phyloP scores from a whole-genome alignment of 1,140 invertebrate species.

The Polypedilum vanderplanki region DNA sequence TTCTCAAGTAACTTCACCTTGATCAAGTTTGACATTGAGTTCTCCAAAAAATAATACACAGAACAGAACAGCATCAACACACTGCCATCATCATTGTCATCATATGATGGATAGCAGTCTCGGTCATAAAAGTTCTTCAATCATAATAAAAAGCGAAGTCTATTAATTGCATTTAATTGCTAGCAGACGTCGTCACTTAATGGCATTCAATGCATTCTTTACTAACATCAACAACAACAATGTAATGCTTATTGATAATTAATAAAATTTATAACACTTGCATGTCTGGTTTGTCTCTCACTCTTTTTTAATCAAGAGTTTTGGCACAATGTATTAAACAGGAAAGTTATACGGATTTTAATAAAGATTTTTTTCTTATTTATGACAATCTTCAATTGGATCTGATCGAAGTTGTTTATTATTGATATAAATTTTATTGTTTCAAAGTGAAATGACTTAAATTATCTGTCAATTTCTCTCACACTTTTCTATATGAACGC shows the following conservation, averaged over 20 bases:
- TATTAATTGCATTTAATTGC: conserved; percentile 14
- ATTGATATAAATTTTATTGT: too few species aligned
- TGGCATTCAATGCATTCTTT: neutral
- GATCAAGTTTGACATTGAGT: too few species aligned
- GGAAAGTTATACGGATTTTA: neutral
- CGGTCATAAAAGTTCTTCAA: neutral
- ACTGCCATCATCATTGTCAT: too few species aligned
- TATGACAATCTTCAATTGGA: too few species aligned
- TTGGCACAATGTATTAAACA: neutral
- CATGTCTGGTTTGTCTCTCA: neutral
- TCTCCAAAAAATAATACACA: too few species aligned
- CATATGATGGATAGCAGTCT: neutral
- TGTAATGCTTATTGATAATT: neutral
- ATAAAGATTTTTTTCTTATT: too few species aligned
- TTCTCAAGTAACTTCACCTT: too few species aligned
- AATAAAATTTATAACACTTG: neutral
- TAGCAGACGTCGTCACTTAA: conserved; percentile 4
- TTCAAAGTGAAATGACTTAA: too few species aligned
- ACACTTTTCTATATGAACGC: too few species aligned
- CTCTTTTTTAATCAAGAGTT: neutral
- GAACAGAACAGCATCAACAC: too few species aligned
- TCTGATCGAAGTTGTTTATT: too few species aligned
- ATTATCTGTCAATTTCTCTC: too few species aligned
- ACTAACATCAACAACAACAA: neutral
- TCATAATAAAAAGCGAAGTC: neutral